Evolutionary conservation across 2,797 vertebrate genomes (phyloP), one percentile per base, ranked within the genome.

Genomic region (Adrianichthys oophorus): DNA sequence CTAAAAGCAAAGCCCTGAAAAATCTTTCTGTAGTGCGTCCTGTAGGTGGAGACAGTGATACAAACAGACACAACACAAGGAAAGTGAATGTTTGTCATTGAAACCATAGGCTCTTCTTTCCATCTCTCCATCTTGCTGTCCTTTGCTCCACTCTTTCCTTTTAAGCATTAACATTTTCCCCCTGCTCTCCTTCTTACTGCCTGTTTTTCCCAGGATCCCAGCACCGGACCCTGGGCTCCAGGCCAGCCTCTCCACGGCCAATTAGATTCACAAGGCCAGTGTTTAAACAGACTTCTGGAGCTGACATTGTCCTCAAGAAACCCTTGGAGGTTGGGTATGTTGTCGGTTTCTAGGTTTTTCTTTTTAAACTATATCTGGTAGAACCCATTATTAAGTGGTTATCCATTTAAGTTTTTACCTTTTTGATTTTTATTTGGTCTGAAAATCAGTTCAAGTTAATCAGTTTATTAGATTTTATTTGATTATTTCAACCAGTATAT

Each of bases 291-390:
- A 84, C 85, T 13, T 56, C 79, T 14, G 70, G 81, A 2, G 87
- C 59, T 16, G 90, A 91, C 59, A 91, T 95, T 59, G 1, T 95
- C 47, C 70, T 95, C 40, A 88, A 92, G 79, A 90, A 83, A 47
- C 93, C 91, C 37, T 76, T 91, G 56, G 91, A 92, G 69, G 84
- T 84, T 23, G 90, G 86, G 97, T 98, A 80, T 90, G 96, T 85
- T 19, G 32, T 69, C 17, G 45, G 75, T 65, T 19, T 21, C 41
- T 1, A 32, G 29, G 32, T 52, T 53, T 45, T 56, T 24, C 14
- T 37, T 19, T 21, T 59, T 68, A 37, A 26, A 26, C 58, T 18
- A 67, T 7, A 40, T 63, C 5, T 58, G 54, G 58, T 29, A 21
- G 29, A 54, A 40, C 32, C 12, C 49, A 46, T 13, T 50, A 45